Evolutionary conservation across 1,140 invertebrate genomes (phyloP).

Genomic region (Bursaphelenchus mucronatus): DNA sequence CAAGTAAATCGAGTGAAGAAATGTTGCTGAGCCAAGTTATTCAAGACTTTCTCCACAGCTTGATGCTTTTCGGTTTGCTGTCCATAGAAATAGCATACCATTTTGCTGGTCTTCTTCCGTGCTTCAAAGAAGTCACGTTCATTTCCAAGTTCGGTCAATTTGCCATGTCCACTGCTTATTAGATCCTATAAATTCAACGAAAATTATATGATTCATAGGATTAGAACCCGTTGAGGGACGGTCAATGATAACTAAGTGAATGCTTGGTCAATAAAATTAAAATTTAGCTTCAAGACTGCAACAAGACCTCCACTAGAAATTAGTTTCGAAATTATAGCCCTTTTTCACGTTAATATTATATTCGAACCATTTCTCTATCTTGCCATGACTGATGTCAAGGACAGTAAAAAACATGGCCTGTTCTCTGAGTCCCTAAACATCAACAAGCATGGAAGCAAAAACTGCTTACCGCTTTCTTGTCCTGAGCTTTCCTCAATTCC

Average conservation of each 20-base stretch:
- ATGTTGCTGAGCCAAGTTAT: constrained; percentile 21
- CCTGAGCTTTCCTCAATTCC: constrained; percentile 18
- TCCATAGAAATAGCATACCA: constrained; percentile 26
- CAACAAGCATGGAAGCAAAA: background rate
- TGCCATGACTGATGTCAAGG: background rate
- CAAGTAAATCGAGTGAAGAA: constrained; percentile 23
- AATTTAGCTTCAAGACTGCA: no score
- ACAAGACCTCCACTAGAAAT: no score
- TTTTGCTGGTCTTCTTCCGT: constrained; percentile 18
- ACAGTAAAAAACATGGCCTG: background rate
- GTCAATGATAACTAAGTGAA: no score
- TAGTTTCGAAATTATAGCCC: no score
- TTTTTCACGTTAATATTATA: no score
- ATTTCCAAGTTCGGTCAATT: constrained; percentile 25
- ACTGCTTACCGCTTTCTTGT: constrained; percentile 17
- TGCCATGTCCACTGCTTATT: constrained; percentile 19
- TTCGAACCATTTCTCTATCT: no score
- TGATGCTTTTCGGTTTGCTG: constrained; percentile 9
- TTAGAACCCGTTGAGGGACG: no score
- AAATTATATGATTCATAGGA: background rate
- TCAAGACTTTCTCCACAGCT: constrained; percentile 19
- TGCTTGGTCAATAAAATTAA: no score
- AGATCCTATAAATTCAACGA: constrained; percentile 7
- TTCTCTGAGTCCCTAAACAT: background rate
- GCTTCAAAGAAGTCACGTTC: constrained; percentile 30